Conservation (phyloP, 2,888 invertebrate species). For the Monoplex corrugatus region DNA sequence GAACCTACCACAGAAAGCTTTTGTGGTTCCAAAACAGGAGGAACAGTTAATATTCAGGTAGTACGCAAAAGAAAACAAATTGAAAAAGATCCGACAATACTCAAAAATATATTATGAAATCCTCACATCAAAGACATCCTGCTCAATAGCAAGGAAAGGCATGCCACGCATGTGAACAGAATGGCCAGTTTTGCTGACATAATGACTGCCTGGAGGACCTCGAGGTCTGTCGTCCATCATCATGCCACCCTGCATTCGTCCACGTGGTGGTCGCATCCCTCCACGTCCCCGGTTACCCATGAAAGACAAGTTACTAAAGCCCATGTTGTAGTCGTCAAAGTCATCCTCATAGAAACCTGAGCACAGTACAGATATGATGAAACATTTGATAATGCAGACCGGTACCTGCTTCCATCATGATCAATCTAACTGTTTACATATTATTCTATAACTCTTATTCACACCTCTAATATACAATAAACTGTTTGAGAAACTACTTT, state of each 20-base stretch:
- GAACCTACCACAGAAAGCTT: too few relatives aligned
- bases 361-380: background rate
- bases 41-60: too few relatives aligned
- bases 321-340: conserved; percentile 78
- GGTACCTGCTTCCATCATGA: too few relatives aligned
- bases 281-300: conserved; percentile 59
- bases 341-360: conserved; percentile 81
- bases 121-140: conserved; percentile 89
- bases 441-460: too few relatives aligned
- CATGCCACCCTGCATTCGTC: conserved; percentile 44
- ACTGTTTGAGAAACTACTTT: too few relatives aligned
- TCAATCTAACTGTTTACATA: too few relatives aligned
- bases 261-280: conserved; percentile 51
- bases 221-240: conserved; percentile 59
- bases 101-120: conserved; percentile 21
- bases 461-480: too few relatives aligned
- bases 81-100: background rate
- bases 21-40: too few relatives aligned
- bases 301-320: conserved; percentile 68
- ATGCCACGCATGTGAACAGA: conserved; percentile 92
- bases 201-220: conserved; percentile 72
- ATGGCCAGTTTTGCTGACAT: conserved; percentile 81
- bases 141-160: conserved; percentile 92
- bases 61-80: background rate
- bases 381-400: too few relatives aligned